A percentile compares a stretch with the other conserved stretches of the same genome.
Conservation (phyloP, 2,113 vertebrate species). For the Electrona antarctica region DNA sequence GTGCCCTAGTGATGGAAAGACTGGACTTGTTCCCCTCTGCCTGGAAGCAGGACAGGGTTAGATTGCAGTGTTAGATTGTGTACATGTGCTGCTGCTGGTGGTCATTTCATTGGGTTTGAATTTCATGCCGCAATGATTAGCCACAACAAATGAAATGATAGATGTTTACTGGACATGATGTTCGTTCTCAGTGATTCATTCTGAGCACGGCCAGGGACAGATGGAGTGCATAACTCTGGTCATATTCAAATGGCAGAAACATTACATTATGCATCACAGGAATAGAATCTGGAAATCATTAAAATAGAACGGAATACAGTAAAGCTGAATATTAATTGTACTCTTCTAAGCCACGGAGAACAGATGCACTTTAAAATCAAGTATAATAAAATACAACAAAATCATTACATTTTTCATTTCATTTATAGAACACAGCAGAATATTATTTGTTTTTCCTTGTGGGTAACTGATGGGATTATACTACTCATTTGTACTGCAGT, state of each 20-base stretch:
- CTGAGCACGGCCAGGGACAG: background rate
- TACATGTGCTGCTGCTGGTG: background rate
- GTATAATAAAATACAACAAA: background rate
- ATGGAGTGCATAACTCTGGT: no score
- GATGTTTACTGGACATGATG: constrained; percentile 13
- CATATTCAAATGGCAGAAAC: no score
- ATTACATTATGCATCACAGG: no score
- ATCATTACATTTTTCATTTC: background rate
- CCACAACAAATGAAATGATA: background rate
- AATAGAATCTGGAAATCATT: background rate
- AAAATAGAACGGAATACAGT: background rate
- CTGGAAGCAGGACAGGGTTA: background rate
- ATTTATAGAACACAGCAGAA: background rate
- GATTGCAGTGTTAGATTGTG: background rate
- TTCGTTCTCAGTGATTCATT: constrained; percentile 5
- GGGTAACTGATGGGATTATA: background rate
- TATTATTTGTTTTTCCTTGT: background rate
- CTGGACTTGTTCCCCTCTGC: constrained; percentile 15
- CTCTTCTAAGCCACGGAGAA: background rate
- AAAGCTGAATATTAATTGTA: background rate
- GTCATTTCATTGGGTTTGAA: background rate
- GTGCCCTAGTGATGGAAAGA: constrained; percentile 36
- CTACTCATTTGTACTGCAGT: constrained; percentile 1
- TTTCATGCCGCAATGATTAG: background rate
- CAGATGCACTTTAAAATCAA: no score